These are phyloP conservation scores for Platanista minor DNA, from an alignment of 2,113 vertebrate species.

Conservation along the genomic window DNA sequence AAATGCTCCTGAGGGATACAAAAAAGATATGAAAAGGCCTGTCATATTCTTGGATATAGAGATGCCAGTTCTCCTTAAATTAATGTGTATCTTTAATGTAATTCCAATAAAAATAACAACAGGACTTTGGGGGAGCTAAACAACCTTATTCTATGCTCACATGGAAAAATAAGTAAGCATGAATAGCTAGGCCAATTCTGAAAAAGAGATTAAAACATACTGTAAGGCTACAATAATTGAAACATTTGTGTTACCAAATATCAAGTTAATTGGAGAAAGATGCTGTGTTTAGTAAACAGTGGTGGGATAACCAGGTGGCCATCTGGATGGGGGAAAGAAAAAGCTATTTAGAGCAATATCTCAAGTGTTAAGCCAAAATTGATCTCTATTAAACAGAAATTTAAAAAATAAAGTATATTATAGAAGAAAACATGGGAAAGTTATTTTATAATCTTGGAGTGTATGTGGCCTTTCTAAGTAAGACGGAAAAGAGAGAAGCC, in stretches of 20 bases:
- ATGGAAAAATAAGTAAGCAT: background rate
- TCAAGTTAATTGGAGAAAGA: background rate
- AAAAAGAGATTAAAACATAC: background rate
- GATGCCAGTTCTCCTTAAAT: background rate
- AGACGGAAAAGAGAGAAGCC: background rate
- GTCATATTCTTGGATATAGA: background rate
- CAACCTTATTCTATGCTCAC: background rate
- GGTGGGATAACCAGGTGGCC: background rate
- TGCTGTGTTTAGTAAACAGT: background rate
- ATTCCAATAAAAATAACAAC: background rate
- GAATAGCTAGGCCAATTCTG: background rate
- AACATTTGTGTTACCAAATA: background rate
- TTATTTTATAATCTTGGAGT: conserved; percentile 15
- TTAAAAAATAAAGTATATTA: background rate
- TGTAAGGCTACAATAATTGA: background rate
- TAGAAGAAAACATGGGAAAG: background rate
- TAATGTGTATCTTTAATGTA: background rate
- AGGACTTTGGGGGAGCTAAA: background rate
- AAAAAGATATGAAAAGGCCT: background rate
- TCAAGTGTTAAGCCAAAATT: background rate
- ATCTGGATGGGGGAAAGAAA: background rate
- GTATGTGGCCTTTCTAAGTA: background rate
- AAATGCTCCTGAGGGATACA: background rate
- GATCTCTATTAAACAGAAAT: background rate
- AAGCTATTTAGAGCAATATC: background rate